phyloP scores from a whole-genome alignment of 2,113 vertebrate species.

The Panthera uncia region DNA sequence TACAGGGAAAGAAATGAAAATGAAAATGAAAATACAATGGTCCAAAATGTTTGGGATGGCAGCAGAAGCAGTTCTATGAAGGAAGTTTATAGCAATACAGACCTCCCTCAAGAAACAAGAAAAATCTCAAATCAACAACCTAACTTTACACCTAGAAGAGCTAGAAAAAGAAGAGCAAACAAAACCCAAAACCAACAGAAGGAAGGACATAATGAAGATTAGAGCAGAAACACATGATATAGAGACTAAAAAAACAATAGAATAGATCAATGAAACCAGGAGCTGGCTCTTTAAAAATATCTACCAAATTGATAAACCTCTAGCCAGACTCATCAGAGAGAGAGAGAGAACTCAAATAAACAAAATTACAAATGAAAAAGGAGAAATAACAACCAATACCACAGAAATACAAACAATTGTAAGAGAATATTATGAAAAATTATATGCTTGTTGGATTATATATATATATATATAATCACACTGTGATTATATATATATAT shows the following conservation, averaged over 20 bases:
- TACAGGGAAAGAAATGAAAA: neutral
- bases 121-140: neutral
- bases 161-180: neutral
- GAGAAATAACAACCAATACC: neutral
- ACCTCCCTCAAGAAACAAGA: neutral
- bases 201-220: neutral
- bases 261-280: no score
- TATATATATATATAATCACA: no score
- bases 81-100: neutral
- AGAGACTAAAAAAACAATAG: no score
- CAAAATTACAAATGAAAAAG: neutral
- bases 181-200: neutral
- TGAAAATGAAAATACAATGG: neutral
- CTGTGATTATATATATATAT: no score
- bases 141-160: neutral
- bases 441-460: neutral
- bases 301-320: neutral
- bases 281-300: neutral
- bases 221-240: neutral
- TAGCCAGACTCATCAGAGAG: neutral
- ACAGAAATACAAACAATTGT: neutral
- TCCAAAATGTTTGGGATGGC: neutral
- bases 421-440: neutral
- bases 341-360: neutral
- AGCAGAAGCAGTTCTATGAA: neutral